phyloP scores from a whole-genome alignment of 2,888 invertebrate species.

The Standfussiana lucernea region DNA sequence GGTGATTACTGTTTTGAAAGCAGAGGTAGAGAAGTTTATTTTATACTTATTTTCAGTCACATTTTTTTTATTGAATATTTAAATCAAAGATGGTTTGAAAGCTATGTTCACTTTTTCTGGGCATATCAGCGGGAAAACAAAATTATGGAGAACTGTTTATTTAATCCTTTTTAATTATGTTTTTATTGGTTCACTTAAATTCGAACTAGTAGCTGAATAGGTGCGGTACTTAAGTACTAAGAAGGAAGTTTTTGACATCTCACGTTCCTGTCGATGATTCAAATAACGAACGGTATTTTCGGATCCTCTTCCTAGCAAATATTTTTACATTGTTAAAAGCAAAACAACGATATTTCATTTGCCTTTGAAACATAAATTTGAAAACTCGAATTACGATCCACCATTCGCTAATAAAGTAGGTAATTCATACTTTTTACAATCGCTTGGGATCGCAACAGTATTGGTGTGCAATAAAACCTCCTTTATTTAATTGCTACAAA shows the following conservation, averaged over 20 bases:
- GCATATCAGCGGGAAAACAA: neutral
- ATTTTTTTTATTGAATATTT: neutral
- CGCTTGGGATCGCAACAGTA: slow-evolving; percentile 45
- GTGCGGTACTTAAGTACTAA: neutral
- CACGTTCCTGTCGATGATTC: neutral
- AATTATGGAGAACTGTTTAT: neutral
- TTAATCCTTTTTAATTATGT: neutral
- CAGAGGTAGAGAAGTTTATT: neutral
- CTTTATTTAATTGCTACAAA: slow-evolving; percentile 63
- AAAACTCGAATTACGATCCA: slow-evolving; percentile 16
- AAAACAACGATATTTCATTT: slow-evolving; percentile 6
- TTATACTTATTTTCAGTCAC: neutral
- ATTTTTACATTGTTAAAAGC: neutral
- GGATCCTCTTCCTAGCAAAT: neutral
- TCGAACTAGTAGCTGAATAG: neutral
- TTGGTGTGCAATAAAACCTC: slow-evolving; percentile 57
- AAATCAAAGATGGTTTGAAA: neutral
- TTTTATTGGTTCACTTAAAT: neutral
- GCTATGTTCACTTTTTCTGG: neutral
- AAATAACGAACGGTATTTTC: neutral
- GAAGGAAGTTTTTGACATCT: neutral
- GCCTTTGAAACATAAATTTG: neutral
- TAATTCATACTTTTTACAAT: slow-evolving; percentile 50
- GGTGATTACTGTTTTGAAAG: neutral
- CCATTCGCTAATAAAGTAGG: slow-evolving; percentile 22